Conservation (phyloP, 37 sponge, comb jelly and placozoan genomes). For the Halichondria panicea region DNA sequence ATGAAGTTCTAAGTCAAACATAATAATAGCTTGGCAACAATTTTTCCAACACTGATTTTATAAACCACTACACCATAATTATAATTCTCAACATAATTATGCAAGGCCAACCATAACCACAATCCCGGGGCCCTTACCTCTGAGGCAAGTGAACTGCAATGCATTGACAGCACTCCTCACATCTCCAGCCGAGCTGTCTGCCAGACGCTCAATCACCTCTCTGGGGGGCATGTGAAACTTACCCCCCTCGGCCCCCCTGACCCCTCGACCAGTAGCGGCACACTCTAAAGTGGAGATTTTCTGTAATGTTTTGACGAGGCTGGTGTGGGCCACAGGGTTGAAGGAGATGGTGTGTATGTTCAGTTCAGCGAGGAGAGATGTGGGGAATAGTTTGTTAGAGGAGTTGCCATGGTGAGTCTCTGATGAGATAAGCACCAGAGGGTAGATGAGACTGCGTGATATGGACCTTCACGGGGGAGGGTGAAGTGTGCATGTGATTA, state of each 20-base stretch:
- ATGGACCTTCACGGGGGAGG: slow-evolving; percentile 21
- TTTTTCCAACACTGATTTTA: not conserved
- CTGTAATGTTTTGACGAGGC: slow-evolving; percentile 63
- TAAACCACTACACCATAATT: not conserved
- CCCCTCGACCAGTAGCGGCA: not conserved
- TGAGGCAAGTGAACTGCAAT: slow-evolving; percentile 72
- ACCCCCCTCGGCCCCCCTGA: not conserved
- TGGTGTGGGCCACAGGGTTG: slow-evolving; percentile 78
- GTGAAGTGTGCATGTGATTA: not conserved
- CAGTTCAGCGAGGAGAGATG: slow-evolving; percentile 1
- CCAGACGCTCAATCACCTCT: slow-evolving; percentile 57
- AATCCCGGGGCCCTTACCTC: slow-evolving; percentile 24
- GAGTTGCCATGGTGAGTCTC: slow-evolving; percentile 35
- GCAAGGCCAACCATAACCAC: too few relatives aligned
- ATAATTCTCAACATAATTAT: too few relatives aligned
- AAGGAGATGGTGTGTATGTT: slow-evolving; percentile 65
- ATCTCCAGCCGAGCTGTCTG: slow-evolving; percentile 62
- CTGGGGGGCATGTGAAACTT: slow-evolving; percentile 43
- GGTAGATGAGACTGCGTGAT: slow-evolving; percentile 19
- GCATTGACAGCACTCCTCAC: slow-evolving; percentile 79
- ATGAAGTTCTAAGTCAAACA: not conserved
- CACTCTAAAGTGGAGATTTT: slow-evolving; percentile 54
- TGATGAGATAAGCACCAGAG: slow-evolving; percentile 68
- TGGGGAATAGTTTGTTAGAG: slow-evolving; percentile 36
- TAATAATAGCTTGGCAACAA: not conserved